phyloP scores from a whole-genome alignment of 2,888 invertebrate genomes.

The Sepioteuthis lessoniana region DNA sequence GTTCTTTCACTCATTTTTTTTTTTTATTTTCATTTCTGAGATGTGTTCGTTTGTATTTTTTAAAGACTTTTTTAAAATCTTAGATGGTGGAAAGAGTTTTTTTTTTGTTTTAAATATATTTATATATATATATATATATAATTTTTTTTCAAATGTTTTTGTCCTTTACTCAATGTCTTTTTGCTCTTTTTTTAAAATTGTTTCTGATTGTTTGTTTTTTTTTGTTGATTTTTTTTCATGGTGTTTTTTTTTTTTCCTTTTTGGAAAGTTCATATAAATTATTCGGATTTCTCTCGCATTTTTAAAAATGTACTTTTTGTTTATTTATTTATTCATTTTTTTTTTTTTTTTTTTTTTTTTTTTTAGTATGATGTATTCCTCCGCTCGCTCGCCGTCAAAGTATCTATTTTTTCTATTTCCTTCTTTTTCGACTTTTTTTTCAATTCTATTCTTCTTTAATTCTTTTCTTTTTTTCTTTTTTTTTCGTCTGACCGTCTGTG shows the following conservation, averaged over 20 bases:
- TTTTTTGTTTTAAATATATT: neutral
- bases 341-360: neutral
- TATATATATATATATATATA: conserved; percentile 24
- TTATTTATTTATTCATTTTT: too few species aligned
- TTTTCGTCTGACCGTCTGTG: neutral
- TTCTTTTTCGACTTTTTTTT: neutral
- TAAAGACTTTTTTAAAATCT: neutral
- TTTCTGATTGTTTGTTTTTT: neutral
- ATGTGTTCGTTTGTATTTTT: neutral
- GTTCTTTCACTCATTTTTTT: neutral
- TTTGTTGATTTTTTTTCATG: too few species aligned
- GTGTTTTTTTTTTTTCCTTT: neutral
- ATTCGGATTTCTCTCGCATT: neutral
- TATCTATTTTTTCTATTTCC: neutral
- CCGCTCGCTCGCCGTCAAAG: conserved; percentile 33
- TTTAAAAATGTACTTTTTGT: too few species aligned
- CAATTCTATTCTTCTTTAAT: too few species aligned
- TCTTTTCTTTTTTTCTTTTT: neutral
- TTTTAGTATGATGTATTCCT: neutral
- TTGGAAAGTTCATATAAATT: neutral
- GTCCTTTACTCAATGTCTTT: too few species aligned
- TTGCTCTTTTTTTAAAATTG: neutral
- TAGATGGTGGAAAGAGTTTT: neutral
- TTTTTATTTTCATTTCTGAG: neutral
- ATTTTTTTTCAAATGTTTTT: neutral